A percentile compares a stretch with the other conserved stretches of the same genome.
These are phyloP conservation scores for Leuciscus idus DNA, from an alignment of 2,113 vertebrate species.

Conservation along the genomic window DNA sequence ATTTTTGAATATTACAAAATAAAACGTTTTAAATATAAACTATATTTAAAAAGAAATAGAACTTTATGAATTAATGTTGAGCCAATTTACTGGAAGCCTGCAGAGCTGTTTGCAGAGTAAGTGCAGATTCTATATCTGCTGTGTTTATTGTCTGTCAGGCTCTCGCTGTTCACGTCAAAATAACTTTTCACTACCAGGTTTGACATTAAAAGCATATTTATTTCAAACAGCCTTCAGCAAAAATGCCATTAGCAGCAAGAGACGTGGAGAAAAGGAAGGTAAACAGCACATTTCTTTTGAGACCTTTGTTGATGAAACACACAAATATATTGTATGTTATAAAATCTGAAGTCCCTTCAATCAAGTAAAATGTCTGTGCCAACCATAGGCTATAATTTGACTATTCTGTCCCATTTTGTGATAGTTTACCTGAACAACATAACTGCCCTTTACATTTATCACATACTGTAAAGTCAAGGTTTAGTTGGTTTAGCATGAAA, in stretches of 20 bases:
- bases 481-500: neutral
- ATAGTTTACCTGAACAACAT: neutral
- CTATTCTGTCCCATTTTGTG: neutral
- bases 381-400: neutral
- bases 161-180: neutral
- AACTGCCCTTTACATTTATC: neutral
- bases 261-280: neutral
- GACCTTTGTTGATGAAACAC: neutral
- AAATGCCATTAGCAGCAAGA: slow-evolving; percentile 1
- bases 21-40: too few relatives aligned
- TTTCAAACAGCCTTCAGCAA: slow-evolving; percentile 24
- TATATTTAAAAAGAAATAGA: too few relatives aligned
- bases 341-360: neutral
- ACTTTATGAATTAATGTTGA: too few relatives aligned
- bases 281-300: slow-evolving; percentile 2
- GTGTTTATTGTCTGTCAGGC: slow-evolving; percentile 22
- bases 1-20: too few relatives aligned
- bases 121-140: neutral
- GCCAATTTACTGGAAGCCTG: neutral
- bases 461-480: neutral
- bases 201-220: slow-evolving; percentile 40
- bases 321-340: neutral
- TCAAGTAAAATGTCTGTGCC: neutral
- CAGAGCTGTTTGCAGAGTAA: neutral
- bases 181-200: slow-evolving; percentile 1